A percentile compares a stretch with the other conserved stretches of the same genome.
These are phyloP conservation scores for Takifugu ocellatus DNA, from an alignment of 2,797 vertebrate genomes.

Conservation along the genomic window DNA sequence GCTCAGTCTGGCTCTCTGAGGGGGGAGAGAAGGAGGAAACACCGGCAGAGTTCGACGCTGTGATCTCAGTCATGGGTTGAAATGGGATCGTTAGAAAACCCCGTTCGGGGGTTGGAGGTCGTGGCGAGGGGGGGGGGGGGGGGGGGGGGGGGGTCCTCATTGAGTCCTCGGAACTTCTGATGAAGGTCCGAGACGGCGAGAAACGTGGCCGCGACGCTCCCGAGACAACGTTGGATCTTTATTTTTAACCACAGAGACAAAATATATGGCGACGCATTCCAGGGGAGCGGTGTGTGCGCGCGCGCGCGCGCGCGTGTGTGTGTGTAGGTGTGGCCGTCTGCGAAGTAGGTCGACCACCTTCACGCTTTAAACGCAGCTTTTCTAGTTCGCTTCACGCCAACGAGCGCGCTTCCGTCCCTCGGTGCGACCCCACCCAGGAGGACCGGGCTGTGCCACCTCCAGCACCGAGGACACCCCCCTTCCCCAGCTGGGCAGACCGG, in stretches of 20 bases:
- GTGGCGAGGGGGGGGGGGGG: no score
- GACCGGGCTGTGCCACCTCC: slow-evolving; percentile 13
- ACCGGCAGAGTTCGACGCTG: slow-evolving; percentile 24
- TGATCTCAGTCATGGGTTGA: slow-evolving; percentile 46
- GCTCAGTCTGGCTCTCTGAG: slow-evolving; percentile 33
- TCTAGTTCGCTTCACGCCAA: slow-evolving; percentile 2
- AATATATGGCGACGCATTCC: slow-evolving; percentile 38
- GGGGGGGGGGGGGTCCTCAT: no score
- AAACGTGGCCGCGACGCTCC: no score
- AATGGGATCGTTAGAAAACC: slow-evolving; percentile 42
- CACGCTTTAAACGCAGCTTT: slow-evolving; percentile 23
- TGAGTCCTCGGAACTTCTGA: no score
- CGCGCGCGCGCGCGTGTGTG: slow-evolving; percentile 3
- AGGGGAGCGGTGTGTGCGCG: slow-evolving; percentile 1
- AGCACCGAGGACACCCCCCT: slow-evolving; percentile 52
- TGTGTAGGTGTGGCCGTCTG: slow-evolving; percentile 58
- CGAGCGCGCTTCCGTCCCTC: background rate
- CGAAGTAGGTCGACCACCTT: slow-evolving; percentile 60
- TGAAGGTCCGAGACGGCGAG: no score
- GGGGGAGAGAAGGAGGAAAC: slow-evolving; percentile 16
- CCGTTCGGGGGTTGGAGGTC: background rate
- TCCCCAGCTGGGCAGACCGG: background rate
- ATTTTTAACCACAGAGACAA: slow-evolving; percentile 49
- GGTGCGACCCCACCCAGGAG: slow-evolving; percentile 26
- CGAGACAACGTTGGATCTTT: slow-evolving; percentile 5